Evolutionary conservation across 1,140 invertebrate species (phyloP), one percentile per base, ranked within the genome.

Genomic region (Lysiphlebus fabarum): DNA sequence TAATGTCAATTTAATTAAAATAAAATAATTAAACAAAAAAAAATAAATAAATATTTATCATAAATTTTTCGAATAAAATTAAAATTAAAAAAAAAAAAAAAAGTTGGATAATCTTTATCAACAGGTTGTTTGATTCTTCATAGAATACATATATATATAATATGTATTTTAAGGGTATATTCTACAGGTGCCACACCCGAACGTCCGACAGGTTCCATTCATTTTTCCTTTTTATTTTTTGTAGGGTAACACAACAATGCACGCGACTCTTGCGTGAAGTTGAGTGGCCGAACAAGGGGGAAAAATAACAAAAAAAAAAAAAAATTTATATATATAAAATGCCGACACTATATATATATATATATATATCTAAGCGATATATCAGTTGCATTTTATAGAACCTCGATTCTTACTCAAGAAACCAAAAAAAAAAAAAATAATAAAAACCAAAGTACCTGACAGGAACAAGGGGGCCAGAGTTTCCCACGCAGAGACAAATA

Each of bases 191-290:
- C 53, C 42, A 42, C 37, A 49, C 42, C 59, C 60, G 14, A 38
- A 26, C 36, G 49, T 37, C 43, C 50, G 59, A 63, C 64, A 65
- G 64, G 64, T 65, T 56, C 61, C 61, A 65, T 65, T 65, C 64
- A 65, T 63, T 60, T 26, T 41, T 48, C 55, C 64, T 58, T 58
- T 49, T 41, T 47, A 26, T 26, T 7, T 36, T 12, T 8, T 26
- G 4, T 26, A 26, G 17, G 17, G 17, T 26, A 26, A 26, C 17
- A 26, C 4, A 12, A 40, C 44, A 38, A 58, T 34, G 48, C 49
- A 54, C 37, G 36, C 11, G 12, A 50, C 56, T 41, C 48, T 50
- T 58, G 12, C 55, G 44, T 49, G 45, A 41, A 56, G 33, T 12
- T 17, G 55, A 57, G 43, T 53, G 40, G 48, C 53, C 40, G 45